Conservation (phyloP, 2,113 vertebrate genomes). For the Phrynocephalus versicolor region DNA sequence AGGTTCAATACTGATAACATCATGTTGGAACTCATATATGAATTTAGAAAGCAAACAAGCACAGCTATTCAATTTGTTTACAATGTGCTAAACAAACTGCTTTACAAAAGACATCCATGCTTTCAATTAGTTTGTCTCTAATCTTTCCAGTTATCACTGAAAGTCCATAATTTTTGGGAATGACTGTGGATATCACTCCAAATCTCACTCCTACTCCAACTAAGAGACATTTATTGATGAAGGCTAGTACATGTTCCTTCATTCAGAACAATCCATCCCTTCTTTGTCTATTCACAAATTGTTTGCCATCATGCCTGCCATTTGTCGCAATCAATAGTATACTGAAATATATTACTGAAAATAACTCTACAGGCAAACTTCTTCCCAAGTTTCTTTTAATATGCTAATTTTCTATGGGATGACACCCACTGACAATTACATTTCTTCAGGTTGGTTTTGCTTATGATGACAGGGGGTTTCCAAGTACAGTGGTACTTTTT, state of each 20-base stretch:
- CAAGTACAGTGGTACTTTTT: too few relatives aligned
- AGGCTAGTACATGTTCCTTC: background rate
- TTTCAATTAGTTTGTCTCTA: background rate
- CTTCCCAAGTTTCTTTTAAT: too few relatives aligned
- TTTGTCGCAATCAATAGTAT: too few relatives aligned
- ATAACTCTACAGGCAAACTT: too few relatives aligned
- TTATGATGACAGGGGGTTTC: too few relatives aligned
- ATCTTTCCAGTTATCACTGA: background rate
- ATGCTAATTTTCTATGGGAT: too few relatives aligned
- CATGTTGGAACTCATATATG: background rate
- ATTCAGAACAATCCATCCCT: too few relatives aligned
- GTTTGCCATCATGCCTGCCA: too few relatives aligned
- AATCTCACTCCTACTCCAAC: background rate
- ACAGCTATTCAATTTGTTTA: background rate
- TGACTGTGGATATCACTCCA: too few relatives aligned
- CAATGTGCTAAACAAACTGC: background rate
- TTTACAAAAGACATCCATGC: background rate
- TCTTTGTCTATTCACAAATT: background rate
- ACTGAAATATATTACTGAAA: too few relatives aligned
- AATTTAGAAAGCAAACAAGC: background rate
- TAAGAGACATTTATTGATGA: background rate
- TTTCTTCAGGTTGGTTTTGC: too few relatives aligned
- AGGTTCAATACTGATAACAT: background rate
- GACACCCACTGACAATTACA: too few relatives aligned
- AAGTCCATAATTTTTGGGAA: background rate